Conservation (phyloP, 2,797 vertebrate species). For the Syngnathus acus region DNA sequence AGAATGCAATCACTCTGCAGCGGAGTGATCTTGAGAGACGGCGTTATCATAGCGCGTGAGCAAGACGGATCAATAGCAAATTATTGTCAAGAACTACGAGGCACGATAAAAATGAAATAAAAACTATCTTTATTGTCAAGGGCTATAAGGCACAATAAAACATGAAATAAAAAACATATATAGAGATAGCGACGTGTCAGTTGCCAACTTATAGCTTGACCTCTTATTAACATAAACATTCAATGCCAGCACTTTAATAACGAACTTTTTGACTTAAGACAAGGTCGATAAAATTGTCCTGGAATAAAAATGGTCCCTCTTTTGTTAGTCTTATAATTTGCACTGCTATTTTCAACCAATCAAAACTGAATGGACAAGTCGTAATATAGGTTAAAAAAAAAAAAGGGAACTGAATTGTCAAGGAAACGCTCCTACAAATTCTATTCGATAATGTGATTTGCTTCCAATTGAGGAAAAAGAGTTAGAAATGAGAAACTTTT, state of each 20-base stretch:
- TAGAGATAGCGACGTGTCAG: too few relatives aligned
- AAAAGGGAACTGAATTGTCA: background rate
- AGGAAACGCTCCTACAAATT: background rate
- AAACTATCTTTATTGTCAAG: conserved; percentile 13
- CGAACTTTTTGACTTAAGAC: background rate
- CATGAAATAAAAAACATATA: conserved; percentile 1
- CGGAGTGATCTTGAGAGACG: conserved; percentile 32
- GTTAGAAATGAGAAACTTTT: background rate
- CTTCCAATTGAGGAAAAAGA: background rate
- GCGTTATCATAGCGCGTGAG: conserved; percentile 20
- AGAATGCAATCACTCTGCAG: conserved; percentile 70
- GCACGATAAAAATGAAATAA: conserved; percentile 16
- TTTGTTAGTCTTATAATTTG: background rate
- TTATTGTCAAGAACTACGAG: conserved; percentile 17
- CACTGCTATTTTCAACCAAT: too few relatives aligned
- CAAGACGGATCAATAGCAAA: conserved; percentile 28
- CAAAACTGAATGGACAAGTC: background rate
- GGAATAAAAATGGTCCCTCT: too few relatives aligned
- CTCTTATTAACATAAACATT: background rate
- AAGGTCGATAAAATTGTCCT: background rate
- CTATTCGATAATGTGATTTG: background rate
- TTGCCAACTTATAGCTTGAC: background rate
- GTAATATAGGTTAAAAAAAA: background rate
- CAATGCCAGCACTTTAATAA: background rate
- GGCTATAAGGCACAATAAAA: conserved; percentile 16